Evolutionary conservation across 1,140 invertebrate genomes (phyloP).

Genomic region (Ceratina australensis): DNA sequence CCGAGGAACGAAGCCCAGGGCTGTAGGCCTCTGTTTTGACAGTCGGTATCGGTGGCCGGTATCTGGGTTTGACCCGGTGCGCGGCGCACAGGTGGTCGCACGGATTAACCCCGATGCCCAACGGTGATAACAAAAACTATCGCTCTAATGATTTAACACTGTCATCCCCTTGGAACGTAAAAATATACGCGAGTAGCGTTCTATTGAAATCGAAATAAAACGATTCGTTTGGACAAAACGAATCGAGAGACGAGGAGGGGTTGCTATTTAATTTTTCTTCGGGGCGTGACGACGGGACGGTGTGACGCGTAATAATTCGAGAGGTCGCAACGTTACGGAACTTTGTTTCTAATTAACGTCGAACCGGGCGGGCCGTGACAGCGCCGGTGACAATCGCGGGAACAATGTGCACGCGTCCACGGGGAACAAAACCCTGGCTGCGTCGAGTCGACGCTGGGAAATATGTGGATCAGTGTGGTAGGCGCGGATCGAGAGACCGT

Average conservation of each 20-base stretch:
- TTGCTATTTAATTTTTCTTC: background rate
- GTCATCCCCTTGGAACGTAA: no score
- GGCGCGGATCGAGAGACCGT: background rate
- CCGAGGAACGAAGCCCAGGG: conserved; percentile 14
- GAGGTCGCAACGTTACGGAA: background rate
- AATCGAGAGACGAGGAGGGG: background rate
- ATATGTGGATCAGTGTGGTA: conserved; percentile 23
- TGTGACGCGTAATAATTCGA: background rate
- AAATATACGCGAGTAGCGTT: no score
- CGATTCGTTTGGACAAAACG: no score
- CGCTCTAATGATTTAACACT: no score
- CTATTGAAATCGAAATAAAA: no score
- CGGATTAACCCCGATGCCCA: conserved; percentile 44
- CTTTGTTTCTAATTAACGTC: conserved; percentile 25
- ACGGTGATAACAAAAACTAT: conserved; percentile 45
- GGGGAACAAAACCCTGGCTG: conserved; percentile 13
- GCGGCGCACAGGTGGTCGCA: conserved; percentile 37
- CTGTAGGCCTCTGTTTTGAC: conserved; percentile 42
- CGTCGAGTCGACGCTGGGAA: conserved; percentile 7
- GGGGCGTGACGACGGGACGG: background rate
- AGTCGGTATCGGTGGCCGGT: conserved; percentile 57
- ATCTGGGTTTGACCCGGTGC: conserved; percentile 45
- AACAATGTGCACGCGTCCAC: background rate
- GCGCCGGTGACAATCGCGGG: background rate
- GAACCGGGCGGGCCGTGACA: background rate